Base-by-base conservation (phyloP, 1,140 invertebrate genomes). In the Temnothorax curvispinosus region DNA sequence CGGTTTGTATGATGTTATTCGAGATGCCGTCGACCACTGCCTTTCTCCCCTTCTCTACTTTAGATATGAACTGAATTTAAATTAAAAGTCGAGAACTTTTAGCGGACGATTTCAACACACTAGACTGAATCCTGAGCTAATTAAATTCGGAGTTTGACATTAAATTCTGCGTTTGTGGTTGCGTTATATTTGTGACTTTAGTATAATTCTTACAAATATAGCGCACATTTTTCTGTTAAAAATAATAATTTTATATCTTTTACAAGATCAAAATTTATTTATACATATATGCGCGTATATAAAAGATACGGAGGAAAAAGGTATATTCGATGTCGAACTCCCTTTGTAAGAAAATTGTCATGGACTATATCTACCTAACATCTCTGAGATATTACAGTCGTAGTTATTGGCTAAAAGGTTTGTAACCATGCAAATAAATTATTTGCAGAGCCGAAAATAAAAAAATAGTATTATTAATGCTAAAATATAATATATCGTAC, bases 1-100 rank as follows among this genome's bases (percentile, higher is more conserved):
- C 90, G 91, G 91, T 91, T 92, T 91, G 91, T 94, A 94, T 93
- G 92, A 94, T 94, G 93, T 93, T 94, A 94, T 94, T 94, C 91
- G 91, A 89, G 87, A 62, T 78, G 77, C 87, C 64, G 64, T 27
- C 77, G 78, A 72, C 87, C 58, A 32, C 54, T 50, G 62, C 21
- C n/a, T 81, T 13, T 47, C 32, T 54, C 86, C 75, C 76, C 78
- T 58, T 52, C 56, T 18, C 85, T 87, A 77, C 82, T 92, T 86
- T 65, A 93, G 93, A 94, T 94, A 94, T 94, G 93, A 94, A 93
- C 87, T 87, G 88, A 90, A 93, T 93, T 94, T 93, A 93, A 94
- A 94, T 94, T 92, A 93, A 94, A 94, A 94, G 93, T 93, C 91
- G 84, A 85, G 87, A 92, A 94, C 90, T 94, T 94, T 93, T 91